phyloP scores from a whole-genome alignment of 2,797 vertebrate genomes.

The Epinephelus awoara region DNA sequence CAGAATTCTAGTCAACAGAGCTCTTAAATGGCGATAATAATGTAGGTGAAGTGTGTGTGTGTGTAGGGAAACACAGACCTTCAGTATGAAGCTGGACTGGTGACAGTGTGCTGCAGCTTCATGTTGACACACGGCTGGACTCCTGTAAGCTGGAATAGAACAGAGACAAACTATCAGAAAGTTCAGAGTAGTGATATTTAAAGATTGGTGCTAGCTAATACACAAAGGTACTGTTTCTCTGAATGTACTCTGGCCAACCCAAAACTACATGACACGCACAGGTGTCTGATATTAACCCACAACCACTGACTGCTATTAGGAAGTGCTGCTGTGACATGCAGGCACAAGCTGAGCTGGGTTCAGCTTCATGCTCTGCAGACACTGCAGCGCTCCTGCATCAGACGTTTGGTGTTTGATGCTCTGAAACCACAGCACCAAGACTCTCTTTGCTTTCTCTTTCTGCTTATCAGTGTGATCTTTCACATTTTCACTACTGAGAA shows the following conservation, averaged over 20 bases:
- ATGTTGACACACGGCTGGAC: background rate
- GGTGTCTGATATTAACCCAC: background rate
- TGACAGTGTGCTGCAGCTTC: background rate
- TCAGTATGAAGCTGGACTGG: slow-evolving; percentile 10
- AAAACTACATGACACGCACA: background rate
- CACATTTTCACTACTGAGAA: background rate
- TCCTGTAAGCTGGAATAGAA: slow-evolving; percentile 16
- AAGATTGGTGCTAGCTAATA: slow-evolving; percentile 2
- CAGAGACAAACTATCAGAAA: background rate
- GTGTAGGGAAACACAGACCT: slow-evolving; percentile 8
- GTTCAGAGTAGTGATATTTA: slow-evolving; percentile 1
- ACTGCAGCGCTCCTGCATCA: slow-evolving; percentile 25
- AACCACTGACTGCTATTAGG: background rate
- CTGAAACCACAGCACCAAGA: slow-evolving; percentile 34
- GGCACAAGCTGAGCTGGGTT: slow-evolving; percentile 68
- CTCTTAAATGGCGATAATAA: background rate
- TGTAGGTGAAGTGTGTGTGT: background rate
- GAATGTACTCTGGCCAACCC: slow-evolving; percentile 39
- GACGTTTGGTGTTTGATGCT: slow-evolving; percentile 32
- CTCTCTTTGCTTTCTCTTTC: background rate
- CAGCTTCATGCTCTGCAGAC: slow-evolving; percentile 50
- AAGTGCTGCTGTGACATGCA: background rate
- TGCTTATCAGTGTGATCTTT: slow-evolving; percentile 3
- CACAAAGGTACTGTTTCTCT: slow-evolving; percentile 8
- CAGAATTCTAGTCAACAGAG: background rate